Evolutionary conservation across 2,797 vertebrate species (phyloP).

Genomic region (Sarcophilus harrisii): DNA sequence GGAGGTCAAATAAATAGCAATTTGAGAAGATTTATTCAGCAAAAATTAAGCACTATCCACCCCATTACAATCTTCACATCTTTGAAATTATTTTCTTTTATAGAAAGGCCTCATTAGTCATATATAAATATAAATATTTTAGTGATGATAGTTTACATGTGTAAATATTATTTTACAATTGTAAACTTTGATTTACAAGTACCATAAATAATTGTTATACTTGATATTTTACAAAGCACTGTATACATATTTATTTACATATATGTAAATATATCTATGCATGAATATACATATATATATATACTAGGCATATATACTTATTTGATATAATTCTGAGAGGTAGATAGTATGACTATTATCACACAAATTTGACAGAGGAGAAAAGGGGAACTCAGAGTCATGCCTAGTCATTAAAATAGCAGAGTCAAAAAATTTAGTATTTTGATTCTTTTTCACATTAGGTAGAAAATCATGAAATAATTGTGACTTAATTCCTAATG

Average conservation of each 20-base stretch:
- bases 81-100: not conserved
- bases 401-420: not conserved
- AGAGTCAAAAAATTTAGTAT: not conserved
- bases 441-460: not conserved
- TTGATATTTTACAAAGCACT: not conserved
- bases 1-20: not conserved
- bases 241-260: not conserved
- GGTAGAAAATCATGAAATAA: not conserved
- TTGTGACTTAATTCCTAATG: not conserved
- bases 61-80: not conserved
- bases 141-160: not conserved
- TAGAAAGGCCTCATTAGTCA: not conserved
- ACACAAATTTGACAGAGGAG: not conserved
- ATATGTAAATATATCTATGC: not conserved
- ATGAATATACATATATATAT: not conserved
- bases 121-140: not conserved
- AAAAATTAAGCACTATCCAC: not conserved
- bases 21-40: not conserved
- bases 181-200: not conserved
- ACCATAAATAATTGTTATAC: not conserved
- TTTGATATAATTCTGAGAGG: not conserved
- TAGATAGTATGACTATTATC: not conserved
- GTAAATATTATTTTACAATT: not conserved
- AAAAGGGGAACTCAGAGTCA: not conserved
- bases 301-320: not conserved